A percentile compares a stretch with the other conserved stretches of the same genome.
Conservation (phyloP, 2,113 vertebrate genomes). For the Ceyx margarethae region DNA sequence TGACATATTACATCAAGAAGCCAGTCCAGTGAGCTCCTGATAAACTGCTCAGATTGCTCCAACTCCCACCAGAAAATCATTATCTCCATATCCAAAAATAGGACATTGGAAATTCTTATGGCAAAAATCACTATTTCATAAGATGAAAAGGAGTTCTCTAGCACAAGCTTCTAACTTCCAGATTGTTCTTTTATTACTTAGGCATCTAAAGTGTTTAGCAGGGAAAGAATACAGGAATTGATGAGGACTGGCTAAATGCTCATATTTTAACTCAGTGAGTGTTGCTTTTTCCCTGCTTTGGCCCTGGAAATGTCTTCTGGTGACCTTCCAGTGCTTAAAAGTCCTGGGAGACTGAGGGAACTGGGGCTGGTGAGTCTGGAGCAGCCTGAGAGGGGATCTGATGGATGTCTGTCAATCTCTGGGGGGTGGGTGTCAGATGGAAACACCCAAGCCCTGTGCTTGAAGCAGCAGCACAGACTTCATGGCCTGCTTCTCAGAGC, state of each 20-base stretch:
- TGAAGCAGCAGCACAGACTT: neutral
- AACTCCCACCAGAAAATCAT: conserved; percentile 41
- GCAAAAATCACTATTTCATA: conserved; percentile 37
- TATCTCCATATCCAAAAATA: conserved; percentile 32
- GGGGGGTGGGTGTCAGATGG: too few species aligned
- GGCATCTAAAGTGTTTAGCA: neutral
- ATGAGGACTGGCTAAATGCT: neutral
- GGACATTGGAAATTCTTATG: neutral
- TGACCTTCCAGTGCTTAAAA: too few species aligned
- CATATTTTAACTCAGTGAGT: too few species aligned
- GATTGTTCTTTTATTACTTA: neutral
- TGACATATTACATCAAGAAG: neutral
- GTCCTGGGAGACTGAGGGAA: too few species aligned
- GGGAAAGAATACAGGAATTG: neutral
- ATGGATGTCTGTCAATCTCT: too few species aligned
- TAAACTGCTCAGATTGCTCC: neutral
- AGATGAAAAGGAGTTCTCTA: neutral
- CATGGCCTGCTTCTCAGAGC: neutral
- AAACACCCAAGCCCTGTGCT: neutral
- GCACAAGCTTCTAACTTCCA: neutral
- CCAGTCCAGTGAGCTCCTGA: neutral
- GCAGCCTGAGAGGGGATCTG: too few species aligned
- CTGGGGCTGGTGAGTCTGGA: too few species aligned
- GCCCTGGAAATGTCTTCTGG: neutral
- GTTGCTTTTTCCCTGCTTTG: neutral